These are phyloP conservation scores for Sylvia borin DNA, from an alignment of 2,797 vertebrate species.

Conservation along the genomic window DNA sequence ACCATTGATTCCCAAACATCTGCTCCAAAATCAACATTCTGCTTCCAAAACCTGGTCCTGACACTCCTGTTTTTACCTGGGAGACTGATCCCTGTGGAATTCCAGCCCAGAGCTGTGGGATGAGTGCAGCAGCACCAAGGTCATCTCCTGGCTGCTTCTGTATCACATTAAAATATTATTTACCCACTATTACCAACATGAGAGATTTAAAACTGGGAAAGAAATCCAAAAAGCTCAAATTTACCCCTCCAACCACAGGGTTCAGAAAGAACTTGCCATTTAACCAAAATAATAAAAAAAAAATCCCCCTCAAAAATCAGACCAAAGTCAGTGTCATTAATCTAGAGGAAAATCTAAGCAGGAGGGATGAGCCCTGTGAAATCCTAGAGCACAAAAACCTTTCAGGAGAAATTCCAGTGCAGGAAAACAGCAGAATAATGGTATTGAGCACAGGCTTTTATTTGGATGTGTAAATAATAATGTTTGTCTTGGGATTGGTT, in stretches of 20 bases:
- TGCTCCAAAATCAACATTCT: background rate
- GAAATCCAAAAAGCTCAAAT: background rate
- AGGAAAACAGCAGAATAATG: background rate
- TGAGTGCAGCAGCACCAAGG: background rate
- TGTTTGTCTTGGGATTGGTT: conserved; percentile 12
- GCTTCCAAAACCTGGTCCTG: accelerated
- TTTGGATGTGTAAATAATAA: conserved; percentile 39
- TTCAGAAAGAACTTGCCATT: background rate
- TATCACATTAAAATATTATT: background rate
- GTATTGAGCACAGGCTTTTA: conserved; percentile 1
- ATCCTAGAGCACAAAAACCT: background rate
- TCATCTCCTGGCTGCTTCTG: background rate
- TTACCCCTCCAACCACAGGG: background rate
- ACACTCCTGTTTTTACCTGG: accelerated
- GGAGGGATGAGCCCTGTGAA: background rate
- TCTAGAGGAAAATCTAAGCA: background rate
- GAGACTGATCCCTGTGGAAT: background rate
- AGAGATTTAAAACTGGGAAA: background rate
- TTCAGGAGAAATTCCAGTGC: conserved; percentile 29
- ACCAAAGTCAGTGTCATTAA: background rate
- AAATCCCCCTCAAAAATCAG: too few species aligned
- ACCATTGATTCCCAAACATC: background rate
- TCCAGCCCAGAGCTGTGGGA: accelerated
- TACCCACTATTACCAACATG: too few species aligned
- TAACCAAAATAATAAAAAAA: background rate